Conservation (phyloP, 1,140 invertebrate genomes). For the Neodiprion virginianus region DNA sequence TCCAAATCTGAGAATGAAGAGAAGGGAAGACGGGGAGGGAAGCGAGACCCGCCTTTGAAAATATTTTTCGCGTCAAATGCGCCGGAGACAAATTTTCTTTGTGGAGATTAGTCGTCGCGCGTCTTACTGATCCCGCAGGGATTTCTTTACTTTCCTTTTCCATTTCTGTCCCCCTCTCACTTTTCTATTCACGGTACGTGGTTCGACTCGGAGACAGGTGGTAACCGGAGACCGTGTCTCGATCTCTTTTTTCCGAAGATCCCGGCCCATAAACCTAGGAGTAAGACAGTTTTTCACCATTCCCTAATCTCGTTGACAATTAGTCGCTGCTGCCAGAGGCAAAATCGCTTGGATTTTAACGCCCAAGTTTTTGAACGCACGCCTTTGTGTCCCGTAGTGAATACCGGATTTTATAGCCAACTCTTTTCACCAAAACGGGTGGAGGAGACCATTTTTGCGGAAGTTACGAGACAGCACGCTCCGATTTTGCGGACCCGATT, state of each 20-base stretch:
- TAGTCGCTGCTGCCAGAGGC: too few relatives aligned
- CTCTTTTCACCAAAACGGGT: too few relatives aligned
- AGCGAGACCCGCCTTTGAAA: constrained; percentile 20
- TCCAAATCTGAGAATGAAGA: not conserved
- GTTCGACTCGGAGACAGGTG: constrained; percentile 45
- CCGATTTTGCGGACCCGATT: not conserved
- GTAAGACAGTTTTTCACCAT: constrained; percentile 49
- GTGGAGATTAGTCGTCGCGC: constrained; percentile 31
- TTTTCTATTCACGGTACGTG: not conserved
- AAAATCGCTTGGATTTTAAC: too few relatives aligned
- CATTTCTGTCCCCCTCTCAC: too few relatives aligned
- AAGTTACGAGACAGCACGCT: too few relatives aligned
- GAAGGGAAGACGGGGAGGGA: constrained; percentile 21
- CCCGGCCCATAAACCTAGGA: not conserved
- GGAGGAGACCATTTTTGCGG: too few relatives aligned
- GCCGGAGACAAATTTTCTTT: constrained; percentile 60
- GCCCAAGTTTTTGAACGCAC: too few relatives aligned
- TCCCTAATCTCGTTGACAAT: too few relatives aligned
- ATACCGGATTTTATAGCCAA: too few relatives aligned
- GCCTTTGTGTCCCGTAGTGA: too few relatives aligned
- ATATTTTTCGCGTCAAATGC: constrained; percentile 55
- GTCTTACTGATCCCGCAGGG: not conserved
- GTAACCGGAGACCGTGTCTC: constrained; percentile 35
- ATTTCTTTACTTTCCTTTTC: not conserved
- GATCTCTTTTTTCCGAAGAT: constrained; percentile 29